A percentile compares a stretch with the other conserved stretches of the same genome.
These are phyloP conservation scores for Machimus rusticus DNA, from an alignment of 2,888 invertebrate genomes.

Conservation along the genomic window DNA sequence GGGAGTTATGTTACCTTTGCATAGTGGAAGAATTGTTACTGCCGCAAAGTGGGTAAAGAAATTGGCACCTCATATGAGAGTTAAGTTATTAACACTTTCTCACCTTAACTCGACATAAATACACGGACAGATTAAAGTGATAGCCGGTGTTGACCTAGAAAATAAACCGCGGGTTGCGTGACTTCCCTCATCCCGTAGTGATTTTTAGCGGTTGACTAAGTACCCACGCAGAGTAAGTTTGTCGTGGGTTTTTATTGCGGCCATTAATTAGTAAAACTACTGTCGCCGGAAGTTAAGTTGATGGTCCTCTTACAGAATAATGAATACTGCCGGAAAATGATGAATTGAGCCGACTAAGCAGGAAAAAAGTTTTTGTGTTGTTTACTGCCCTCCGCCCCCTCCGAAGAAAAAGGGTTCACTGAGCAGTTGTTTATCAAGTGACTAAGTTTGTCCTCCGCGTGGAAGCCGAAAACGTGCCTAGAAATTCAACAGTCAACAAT, in stretches of 20 bases:
- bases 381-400: neutral
- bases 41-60: neutral
- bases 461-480: neutral
- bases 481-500: neutral
- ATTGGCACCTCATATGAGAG: neutral
- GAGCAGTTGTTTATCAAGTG: neutral
- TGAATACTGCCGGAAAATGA: neutral
- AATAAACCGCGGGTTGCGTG: neutral
- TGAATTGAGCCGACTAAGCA: neutral
- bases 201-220: constrained; percentile 1
- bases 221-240: neutral
- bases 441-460: neutral
- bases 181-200: neutral
- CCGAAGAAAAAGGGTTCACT: neutral
- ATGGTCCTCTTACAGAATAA: neutral
- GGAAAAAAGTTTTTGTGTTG: constrained; percentile 2
- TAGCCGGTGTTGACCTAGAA: neutral
- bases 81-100: neutral
- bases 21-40: neutral
- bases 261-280: neutral
- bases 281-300: constrained; percentile 9
- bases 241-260: neutral
- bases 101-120: neutral
- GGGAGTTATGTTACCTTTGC: neutral
- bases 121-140: neutral